These are phyloP conservation scores for Drosophila jambulina DNA, from an alignment of 1,140 invertebrate genomes.

Conservation along the genomic window DNA sequence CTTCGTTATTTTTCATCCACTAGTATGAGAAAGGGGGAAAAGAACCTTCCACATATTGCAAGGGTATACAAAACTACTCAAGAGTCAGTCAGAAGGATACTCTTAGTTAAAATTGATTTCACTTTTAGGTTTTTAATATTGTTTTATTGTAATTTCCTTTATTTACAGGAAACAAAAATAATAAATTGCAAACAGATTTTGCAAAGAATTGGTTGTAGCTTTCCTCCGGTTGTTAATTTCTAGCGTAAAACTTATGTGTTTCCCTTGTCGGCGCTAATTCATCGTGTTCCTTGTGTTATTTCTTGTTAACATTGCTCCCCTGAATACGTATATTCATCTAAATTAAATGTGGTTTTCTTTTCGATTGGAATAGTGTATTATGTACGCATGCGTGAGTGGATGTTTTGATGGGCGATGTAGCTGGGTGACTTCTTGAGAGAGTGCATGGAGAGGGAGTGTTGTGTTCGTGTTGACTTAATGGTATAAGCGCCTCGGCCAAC, in stretches of 20 bases:
- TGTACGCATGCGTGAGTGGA: constrained; percentile 51
- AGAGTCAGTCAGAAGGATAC: no score
- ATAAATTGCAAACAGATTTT: constrained; percentile 75
- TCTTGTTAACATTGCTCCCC: constrained; percentile 54
- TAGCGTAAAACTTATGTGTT: constrained; percentile 64
- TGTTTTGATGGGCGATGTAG: constrained; percentile 33
- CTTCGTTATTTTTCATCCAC: no score
- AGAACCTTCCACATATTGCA: background rate
- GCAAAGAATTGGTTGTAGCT: constrained; percentile 80
- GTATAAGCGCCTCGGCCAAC: constrained; percentile 66
- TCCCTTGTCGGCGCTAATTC: constrained; percentile 63
- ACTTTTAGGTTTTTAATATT: constrained; percentile 25
- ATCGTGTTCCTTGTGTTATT: constrained; percentile 56
- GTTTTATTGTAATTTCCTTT: constrained; percentile 82
- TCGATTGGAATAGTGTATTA: constrained; percentile 66
- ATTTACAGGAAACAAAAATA: constrained; percentile 84
- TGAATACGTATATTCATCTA: constrained; percentile 60
- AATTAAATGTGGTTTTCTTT: constrained; percentile 54
- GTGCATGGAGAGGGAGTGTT: constrained; percentile 30
- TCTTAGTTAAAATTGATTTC: background rate
- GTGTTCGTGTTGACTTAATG: constrained; percentile 64
- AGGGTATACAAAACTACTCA: background rate
- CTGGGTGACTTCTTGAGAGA: constrained; percentile 22
- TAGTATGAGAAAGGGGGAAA: no score
- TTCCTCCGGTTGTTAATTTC: constrained; percentile 66